phyloP scores from a whole-genome alignment of 64 coral and sea anemone genomes.

The Porites australiensis region DNA sequence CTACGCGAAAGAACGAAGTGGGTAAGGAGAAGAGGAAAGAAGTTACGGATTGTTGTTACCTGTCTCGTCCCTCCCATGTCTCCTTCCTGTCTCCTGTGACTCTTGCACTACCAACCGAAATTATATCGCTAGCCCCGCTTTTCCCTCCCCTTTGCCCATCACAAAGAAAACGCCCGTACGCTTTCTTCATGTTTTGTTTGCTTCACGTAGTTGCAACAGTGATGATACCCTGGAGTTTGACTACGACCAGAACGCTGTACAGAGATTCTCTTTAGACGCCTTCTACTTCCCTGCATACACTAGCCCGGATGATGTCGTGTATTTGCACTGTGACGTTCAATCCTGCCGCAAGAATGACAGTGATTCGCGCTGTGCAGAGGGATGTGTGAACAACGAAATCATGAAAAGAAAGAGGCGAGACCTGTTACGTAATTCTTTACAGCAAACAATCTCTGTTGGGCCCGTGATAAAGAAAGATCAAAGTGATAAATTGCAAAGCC shows the following conservation, averaged over 20 bases:
- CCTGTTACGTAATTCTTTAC: not conserved
- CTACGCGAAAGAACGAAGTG: no score
- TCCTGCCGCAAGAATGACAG: conserved; percentile 72
- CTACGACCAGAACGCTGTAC: conserved; percentile 48
- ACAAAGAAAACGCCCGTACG: no score
- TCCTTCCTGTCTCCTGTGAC: no score
- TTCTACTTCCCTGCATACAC: conserved; percentile 59
- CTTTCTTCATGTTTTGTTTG: not conserved
- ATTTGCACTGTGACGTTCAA: conserved; percentile 76
- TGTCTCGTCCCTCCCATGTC: no score
- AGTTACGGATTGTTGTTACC: no score
- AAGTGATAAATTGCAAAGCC: no score
- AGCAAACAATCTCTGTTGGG: conserved; percentile 56
- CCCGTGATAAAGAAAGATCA: not conserved
- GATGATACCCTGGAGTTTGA: conserved; percentile 57
- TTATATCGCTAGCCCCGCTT: no score
- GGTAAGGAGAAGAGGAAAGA: no score
- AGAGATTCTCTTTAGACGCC: conserved; percentile 64
- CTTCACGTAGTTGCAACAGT: conserved; percentile 58
- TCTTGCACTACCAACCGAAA: no score
- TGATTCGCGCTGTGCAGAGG: conserved; percentile 72
- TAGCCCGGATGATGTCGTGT: conserved; percentile 9
- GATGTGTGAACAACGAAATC: conserved; percentile 1
- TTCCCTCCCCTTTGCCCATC: no score
- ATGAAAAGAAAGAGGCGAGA: conserved; percentile 29